Evolutionary conservation across 2,113 vertebrate species (phyloP), one percentile per base, ranked within the genome.

Genomic region (Cryptotis parvus): DNA sequence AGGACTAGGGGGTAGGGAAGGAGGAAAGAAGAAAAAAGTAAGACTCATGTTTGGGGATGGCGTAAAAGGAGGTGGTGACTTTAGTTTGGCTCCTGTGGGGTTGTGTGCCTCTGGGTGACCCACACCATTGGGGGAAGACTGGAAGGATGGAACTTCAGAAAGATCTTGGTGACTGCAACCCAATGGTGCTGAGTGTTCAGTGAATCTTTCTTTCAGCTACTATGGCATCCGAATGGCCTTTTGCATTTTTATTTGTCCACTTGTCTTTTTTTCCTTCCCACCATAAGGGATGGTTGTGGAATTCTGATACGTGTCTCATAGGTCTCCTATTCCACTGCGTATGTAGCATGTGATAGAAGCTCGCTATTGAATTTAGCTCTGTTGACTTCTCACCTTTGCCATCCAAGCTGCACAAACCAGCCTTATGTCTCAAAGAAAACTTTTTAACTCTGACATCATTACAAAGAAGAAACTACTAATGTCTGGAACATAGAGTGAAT

Each of bases 391-490:
- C 63, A 18, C 26, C 29, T 22, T 83, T 3, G 12, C 35, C 4
- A 31, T 87, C 20, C n/a, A 0, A n/a, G 24, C 37, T 83, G 31
- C 18, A 18, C 9, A 65, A 3, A n/a, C 27, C 55, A 73, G 33
- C 29, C 27, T 24, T n/a, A 73, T 49, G 45, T 84, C 65, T 43
- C 69, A 84, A 58, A 87, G 75, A 85, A 87, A 74, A 41, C 66
- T 27, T 37, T 70, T 92, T 83, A 43, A 31, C 65, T 26, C 63
- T 82, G 39, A 92, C 55, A 58, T 84, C 43, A 35, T 91, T 31
- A 74, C 20, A 85, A 37, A 66, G 27, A 39, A 88, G 43, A 35
- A 29, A 31, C n/a, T 39, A 49, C 31, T 9, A 58, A 52, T 29
- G 37, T 52, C 24, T 41, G 89, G 61, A 52, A 73, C 80, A 77